These are phyloP conservation scores for Botia almorhae DNA, from an alignment of 2,797 vertebrate genomes.

Conservation along the genomic window DNA sequence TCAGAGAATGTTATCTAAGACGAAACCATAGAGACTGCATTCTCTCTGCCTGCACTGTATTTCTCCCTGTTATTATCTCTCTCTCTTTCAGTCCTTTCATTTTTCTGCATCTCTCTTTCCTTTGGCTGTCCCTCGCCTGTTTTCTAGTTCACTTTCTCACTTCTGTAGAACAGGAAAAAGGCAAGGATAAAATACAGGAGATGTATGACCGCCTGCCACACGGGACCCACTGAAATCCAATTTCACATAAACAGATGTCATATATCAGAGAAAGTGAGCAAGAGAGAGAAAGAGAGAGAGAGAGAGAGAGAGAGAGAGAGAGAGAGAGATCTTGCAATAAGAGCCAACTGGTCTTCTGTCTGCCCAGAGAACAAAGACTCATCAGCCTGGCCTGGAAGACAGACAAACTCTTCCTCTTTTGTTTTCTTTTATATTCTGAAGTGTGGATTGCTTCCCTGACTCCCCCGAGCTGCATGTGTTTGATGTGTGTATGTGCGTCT, in stretches of 20 bases:
- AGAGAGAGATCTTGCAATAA: constrained; percentile 50
- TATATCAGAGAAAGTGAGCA: constrained; percentile 72
- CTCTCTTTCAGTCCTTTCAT: constrained; percentile 21
- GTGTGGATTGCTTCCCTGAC: constrained; percentile 46
- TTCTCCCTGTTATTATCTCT: constrained; percentile 11
- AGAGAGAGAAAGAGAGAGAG: constrained; percentile 44
- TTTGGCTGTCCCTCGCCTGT: background rate
- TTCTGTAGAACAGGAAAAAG: constrained; percentile 38
- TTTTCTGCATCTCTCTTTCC: constrained; percentile 3
- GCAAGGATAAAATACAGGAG: constrained; percentile 58
- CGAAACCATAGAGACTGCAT: constrained; percentile 40
- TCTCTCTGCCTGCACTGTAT: background rate
- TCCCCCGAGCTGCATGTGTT: constrained; percentile 45
- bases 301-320: constrained; percentile 21
- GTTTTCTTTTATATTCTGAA: constrained; percentile 56
- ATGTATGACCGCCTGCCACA: constrained; percentile 69
- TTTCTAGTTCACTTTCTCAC: constrained; percentile 68
- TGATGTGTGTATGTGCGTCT: constrained; percentile 5
- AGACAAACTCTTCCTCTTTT: constrained; percentile 49
- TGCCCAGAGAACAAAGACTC: constrained; percentile 55
- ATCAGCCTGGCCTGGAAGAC: constrained; percentile 41
- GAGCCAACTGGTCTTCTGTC: constrained; percentile 50
- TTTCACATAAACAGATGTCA: constrained; percentile 79
- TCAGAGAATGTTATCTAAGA: constrained; percentile 56
- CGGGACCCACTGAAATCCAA: constrained; percentile 72